Evolutionary conservation across 2,113 vertebrate genomes (phyloP).

Genomic region (Muntiacus reevesi): DNA sequence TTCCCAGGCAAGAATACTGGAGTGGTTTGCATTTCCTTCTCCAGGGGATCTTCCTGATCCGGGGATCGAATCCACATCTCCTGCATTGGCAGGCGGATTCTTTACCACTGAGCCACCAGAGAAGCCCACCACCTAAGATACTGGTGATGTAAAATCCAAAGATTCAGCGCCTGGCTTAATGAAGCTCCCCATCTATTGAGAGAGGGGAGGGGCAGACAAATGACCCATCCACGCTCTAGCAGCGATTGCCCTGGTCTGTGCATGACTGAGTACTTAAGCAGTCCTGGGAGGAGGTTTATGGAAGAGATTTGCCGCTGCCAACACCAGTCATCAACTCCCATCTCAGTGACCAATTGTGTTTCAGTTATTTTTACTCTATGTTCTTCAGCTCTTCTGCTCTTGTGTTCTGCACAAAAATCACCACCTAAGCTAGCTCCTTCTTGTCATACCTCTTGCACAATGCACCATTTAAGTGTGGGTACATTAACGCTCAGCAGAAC

Average conservation of each 20-base stretch:
- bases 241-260: fast-evolving
- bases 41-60: background rate
- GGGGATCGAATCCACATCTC: background rate
- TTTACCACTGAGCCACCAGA: background rate
- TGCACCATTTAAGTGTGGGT: background rate
- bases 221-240: too few relatives aligned
- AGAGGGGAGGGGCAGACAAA: background rate
- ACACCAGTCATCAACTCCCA: background rate
- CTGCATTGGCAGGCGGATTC: background rate
- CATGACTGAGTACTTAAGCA: background rate
- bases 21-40: background rate
- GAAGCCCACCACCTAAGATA: background rate
- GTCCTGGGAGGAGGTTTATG: too few relatives aligned
- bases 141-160: background rate
- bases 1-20: background rate
- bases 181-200: background rate
- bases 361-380: background rate
- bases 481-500: background rate
- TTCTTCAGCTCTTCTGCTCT: background rate
- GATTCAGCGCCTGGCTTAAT: background rate
- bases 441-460: background rate
- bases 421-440: background rate
- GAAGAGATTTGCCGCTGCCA: too few relatives aligned
- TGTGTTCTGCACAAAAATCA: background rate
- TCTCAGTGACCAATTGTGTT: background rate